These are phyloP conservation scores for Notodonta ziczac DNA, from an alignment of 2,888 invertebrate genomes.

Conservation along the genomic window DNA sequence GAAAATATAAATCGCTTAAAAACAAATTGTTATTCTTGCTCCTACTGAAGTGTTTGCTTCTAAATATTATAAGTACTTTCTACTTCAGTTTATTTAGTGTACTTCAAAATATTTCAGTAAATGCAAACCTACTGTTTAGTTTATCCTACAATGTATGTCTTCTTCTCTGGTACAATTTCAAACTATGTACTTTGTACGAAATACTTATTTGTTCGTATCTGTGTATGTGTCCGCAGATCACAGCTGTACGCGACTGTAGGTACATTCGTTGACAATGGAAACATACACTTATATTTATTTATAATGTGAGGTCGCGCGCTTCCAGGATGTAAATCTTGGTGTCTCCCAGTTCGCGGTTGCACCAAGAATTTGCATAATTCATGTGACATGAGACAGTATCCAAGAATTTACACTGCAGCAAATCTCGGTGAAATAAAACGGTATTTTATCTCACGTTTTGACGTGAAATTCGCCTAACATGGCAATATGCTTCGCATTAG, in stretches of 20 bases:
- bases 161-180: background rate
- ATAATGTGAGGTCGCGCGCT: slow-evolving; percentile 51
- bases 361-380: slow-evolving; percentile 73
- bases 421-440: slow-evolving; percentile 55
- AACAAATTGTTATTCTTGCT: too few relatives aligned
- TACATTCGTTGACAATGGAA: slow-evolving; percentile 38
- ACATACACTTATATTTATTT: slow-evolving; percentile 46
- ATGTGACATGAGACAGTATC: slow-evolving; percentile 70
- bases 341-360: slow-evolving; percentile 56
- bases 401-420: slow-evolving; percentile 67
- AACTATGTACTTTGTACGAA: slow-evolving; percentile 8
- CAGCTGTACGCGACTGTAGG: slow-evolving; percentile 17
- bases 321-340: slow-evolving; percentile 63
- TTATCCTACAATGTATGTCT: too few relatives aligned
- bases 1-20: too few relatives aligned
- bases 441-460: slow-evolving; percentile 30
- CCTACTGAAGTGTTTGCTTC: too few relatives aligned
- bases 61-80: too few relatives aligned
- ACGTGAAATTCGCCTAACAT: too few relatives aligned
- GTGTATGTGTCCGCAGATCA: background rate
- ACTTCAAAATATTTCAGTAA: too few relatives aligned
- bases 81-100: too few relatives aligned
- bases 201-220: slow-evolving; percentile 10
- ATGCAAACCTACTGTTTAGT: too few relatives aligned
- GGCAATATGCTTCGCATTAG: too few relatives aligned